These are phyloP conservation scores for Chamaea fasciata DNA, from an alignment of 2,113 vertebrate species.

Conservation along the genomic window DNA sequence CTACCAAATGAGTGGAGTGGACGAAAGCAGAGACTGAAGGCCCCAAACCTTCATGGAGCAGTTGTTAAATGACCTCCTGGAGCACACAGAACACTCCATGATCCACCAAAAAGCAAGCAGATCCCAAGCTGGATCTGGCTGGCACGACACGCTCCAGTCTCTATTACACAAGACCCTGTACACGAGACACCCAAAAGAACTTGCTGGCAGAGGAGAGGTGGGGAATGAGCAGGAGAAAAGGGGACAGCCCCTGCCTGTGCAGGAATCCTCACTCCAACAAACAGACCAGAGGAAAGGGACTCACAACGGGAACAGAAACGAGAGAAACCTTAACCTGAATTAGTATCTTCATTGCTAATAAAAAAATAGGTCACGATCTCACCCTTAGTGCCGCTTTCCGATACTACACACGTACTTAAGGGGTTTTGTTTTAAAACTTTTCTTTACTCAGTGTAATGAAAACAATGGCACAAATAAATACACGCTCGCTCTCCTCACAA, in stretches of 20 bases:
- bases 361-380: constrained; percentile 65
- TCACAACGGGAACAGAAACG: not conserved
- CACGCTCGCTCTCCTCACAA: constrained; percentile 39
- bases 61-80: not conserved
- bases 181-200: not conserved
- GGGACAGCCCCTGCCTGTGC: not conserved
- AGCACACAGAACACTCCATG: not conserved
- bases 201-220: not conserved
- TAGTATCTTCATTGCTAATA: constrained; percentile 66
- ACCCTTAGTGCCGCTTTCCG: constrained; percentile 61
- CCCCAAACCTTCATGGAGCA: not conserved
- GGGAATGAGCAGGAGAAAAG: not conserved
- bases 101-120: not conserved
- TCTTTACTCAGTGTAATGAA: constrained; percentile 64
- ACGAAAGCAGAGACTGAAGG: not conserved
- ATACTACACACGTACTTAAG: constrained; percentile 36
- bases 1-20: not conserved
- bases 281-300: not conserved
- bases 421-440: constrained; percentile 46
- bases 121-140: not conserved
- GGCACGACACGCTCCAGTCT: fast-evolving
- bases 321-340: constrained; percentile 67
- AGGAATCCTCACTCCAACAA: not conserved
- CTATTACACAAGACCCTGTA: not conserved
- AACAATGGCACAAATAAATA: constrained; percentile 75